Conservation (phyloP, 2,113 vertebrate species). For the Indicator indicator region DNA sequence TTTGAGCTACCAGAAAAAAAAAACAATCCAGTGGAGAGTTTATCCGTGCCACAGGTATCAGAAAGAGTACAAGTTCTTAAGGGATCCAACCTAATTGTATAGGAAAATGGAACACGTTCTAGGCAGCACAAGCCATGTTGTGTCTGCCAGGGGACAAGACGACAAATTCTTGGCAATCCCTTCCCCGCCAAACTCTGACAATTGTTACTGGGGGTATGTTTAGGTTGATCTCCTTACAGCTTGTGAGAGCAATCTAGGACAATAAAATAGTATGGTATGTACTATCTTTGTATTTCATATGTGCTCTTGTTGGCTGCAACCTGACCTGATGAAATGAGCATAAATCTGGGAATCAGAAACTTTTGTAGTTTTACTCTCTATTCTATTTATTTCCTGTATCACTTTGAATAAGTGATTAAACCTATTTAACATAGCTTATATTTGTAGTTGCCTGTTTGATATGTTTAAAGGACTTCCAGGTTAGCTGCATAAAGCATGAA, state of each 20-base stretch:
- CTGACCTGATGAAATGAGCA: neutral
- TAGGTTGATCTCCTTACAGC: slow-evolving; percentile 19
- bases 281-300: slow-evolving; percentile 57
- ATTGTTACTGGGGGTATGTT: slow-evolving; percentile 32
- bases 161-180: neutral
- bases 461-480: neutral
- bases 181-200: neutral
- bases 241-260: slow-evolving; percentile 15
- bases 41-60: slow-evolving; percentile 55
- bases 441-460: neutral
- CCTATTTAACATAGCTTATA: neutral
- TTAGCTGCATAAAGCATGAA: neutral
- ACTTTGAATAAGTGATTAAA: neutral
- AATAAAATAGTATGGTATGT: slow-evolving; percentile 25
- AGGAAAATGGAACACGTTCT: slow-evolving; percentile 64
- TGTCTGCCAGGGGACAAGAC: neutral
- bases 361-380: neutral
- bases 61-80: slow-evolving; percentile 53
- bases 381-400: neutral
- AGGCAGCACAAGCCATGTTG: neutral
- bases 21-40: slow-evolving; percentile 45
- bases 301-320: slow-evolving; percentile 20
- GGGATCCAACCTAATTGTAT: slow-evolving; percentile 47
- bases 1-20: slow-evolving; percentile 56
- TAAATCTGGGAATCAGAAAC: slow-evolving; percentile 3